Base-by-base conservation (phyloP, 2,113 vertebrate species). In the Perognathus longimembris region DNA sequence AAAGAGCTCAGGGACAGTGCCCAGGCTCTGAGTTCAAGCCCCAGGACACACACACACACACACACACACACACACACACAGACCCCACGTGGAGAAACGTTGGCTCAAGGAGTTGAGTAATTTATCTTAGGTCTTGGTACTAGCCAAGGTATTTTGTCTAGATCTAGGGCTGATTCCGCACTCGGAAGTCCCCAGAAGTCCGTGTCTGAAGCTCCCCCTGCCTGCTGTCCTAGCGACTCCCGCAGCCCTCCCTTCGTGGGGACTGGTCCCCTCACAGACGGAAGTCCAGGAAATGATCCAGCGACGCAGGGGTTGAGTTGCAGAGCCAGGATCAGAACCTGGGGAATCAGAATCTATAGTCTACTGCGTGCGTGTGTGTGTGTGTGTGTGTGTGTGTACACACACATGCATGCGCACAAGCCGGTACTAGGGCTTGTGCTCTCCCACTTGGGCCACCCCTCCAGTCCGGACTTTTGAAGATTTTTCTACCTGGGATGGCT, bases 91-190 rank as follows among this genome's bases (percentile, higher is more conserved):
- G n/a, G n/a, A n/a, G 77, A 93, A 86, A 45, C 45, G 20, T 83
- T 73, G 81, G 57, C 74, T 67, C 17, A 67, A 79, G 30, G 38
- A 67, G 28, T 81, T 85, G 87, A 88, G 45, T 36, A 3, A 67
- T 15, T 89, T 70, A 77, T 71, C 40, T 94, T 38, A 88, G 42
- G n/a, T 84, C 42, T 73, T 79, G 32, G 40, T 59, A 45, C 34
- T 12, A 14, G 61, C 57, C 63, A 92, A 90, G 64, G 59, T 79
- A 89, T 54, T 89, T 59, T 85, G 76, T 67, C 4, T 7, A 87
- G 80, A 32, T 89, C 71, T 86, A 71, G 45, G 8, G 14, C 36
- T 90, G 69, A 74, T 45, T 80, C n/a, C 40, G 22, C 1, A 76
- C 54, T 76, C 85, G 57, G 89, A 91, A 83, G 7, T 26, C 75